phyloP scores from a whole-genome alignment of 2,888 invertebrate species.

The Catotricha subobsoleta region DNA sequence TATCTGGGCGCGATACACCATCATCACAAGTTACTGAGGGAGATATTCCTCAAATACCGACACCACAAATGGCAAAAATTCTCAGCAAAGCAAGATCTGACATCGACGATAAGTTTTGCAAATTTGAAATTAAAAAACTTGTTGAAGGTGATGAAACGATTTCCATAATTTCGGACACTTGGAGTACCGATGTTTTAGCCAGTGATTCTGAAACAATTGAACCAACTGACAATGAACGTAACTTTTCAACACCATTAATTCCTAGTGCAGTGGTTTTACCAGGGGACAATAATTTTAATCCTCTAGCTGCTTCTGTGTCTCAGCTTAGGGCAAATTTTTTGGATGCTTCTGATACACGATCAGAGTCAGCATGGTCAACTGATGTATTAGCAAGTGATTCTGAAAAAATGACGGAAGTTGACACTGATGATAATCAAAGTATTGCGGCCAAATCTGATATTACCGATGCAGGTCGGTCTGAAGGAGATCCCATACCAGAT shows the following conservation, averaged over 20 bases:
- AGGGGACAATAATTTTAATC: constrained; percentile 28
- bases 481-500: constrained; percentile 15
- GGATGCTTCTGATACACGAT: constrained; percentile 80
- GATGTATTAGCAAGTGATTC: constrained; percentile 85
- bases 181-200: constrained; percentile 96
- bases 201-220: constrained; percentile 92
- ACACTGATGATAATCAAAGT: constrained; percentile 44
- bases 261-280: constrained; percentile 30
- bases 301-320: constrained; percentile 18
- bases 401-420: constrained; percentile 71
- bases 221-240: constrained; percentile 43
- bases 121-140: constrained; percentile 82
- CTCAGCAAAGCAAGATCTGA: constrained; percentile 72
- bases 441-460: constrained; percentile 56
- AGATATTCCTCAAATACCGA: constrained; percentile 38
- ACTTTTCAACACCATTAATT: constrained; percentile 30
- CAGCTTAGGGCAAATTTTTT: constrained; percentile 30
- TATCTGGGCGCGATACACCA: constrained; percentile 91
- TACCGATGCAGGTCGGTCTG: constrained; percentile 34
- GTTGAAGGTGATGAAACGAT: constrained; percentile 82
- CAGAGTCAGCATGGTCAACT: constrained; percentile 94
- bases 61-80: constrained; percentile 41
- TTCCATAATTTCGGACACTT: constrained; percentile 93
- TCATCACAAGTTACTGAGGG: constrained; percentile 80
- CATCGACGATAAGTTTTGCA: constrained; percentile 95